Conservation (phyloP, 1,140 invertebrate genomes). For the Doryteuthis pealeii region DNA sequence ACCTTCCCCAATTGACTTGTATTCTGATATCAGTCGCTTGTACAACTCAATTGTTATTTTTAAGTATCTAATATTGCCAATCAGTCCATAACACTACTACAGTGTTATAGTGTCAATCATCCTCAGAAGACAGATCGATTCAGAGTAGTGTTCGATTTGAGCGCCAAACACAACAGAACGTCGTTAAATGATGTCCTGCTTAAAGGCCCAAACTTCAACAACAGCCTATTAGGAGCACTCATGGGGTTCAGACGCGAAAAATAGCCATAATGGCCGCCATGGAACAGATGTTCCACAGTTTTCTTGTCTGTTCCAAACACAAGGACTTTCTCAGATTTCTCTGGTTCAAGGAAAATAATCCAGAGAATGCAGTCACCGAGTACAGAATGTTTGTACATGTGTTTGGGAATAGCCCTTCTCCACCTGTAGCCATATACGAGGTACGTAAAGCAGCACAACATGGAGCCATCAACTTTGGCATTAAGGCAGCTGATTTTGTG, state of each 20-base stretch:
- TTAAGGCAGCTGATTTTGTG: constrained; percentile 13
- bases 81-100: no score
- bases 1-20: no score
- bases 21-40: no score
- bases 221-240: constrained; percentile 24
- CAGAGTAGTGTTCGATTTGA: no score
- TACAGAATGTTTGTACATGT: constrained; percentile 27
- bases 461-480: neutral
- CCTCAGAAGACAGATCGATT: no score
- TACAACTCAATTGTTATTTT: no score
- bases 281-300: constrained; percentile 26
- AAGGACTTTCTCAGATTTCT: constrained; percentile 23
- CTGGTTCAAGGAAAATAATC: constrained; percentile 22
- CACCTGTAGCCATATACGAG: constrained; percentile 17
- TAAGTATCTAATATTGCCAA: no score
- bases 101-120: no score
- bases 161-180: no score
- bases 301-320: constrained; percentile 7
- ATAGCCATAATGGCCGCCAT: constrained; percentile 29
- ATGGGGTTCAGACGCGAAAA: constrained; percentile 27
- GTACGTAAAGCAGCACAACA: neutral
- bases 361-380: neutral
- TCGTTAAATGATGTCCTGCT: constrained; percentile 7
- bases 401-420: constrained; percentile 21
- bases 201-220: constrained; percentile 53